Evolutionary conservation across 2,888 invertebrate genomes (phyloP), one percentile per base, ranked within the genome.

Genomic region (Germaria angustata): DNA sequence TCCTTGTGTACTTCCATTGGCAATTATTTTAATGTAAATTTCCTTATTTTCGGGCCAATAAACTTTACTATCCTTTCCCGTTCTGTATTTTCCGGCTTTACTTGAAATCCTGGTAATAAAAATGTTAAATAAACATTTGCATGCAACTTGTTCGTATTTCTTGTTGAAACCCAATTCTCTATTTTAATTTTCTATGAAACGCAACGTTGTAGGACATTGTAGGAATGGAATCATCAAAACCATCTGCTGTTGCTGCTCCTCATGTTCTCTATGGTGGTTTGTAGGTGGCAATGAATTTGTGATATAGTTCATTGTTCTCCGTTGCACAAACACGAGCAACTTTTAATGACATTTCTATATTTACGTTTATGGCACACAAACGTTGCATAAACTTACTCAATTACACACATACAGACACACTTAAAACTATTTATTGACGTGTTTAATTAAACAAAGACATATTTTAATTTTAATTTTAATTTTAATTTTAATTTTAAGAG

Each of bases 21-120:
- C 41, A 71, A 49, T 71, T 71, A 39, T 49, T 78, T 78, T 15
- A 22, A 78, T 57, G 34, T 15, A 11, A 9, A 55, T 51, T 34
- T 44, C 13, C 17, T 49, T 34, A 34, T 46, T 66, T 79, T 51
- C 79, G 51, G 72, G 72, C 51, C 72, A 80, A 80, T 73, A 73
- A 73, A 79, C 79, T 72, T 59, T 53, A 34, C n/a, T 66, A 41
- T 44, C 11, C 17, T 20, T 24, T n/a, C 0, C 7, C 17, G 34
- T 55, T 24, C 0, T 39, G 4, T 63, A 44, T 53, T 32, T 65
- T 28, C 2, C 8, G 24, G 34, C 34, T 32, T 39, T 13, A 22
- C 34, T 51, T n/a, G 15, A 7, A 57, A 28, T 68, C 34, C 79
- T 59, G 32, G 44, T 51, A 59, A 66, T 72, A 66, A 71, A 55